Evolutionary conservation across 2,113 vertebrate species (phyloP), one percentile per base, ranked within the genome.

Genomic region (Columbina picui): DNA sequence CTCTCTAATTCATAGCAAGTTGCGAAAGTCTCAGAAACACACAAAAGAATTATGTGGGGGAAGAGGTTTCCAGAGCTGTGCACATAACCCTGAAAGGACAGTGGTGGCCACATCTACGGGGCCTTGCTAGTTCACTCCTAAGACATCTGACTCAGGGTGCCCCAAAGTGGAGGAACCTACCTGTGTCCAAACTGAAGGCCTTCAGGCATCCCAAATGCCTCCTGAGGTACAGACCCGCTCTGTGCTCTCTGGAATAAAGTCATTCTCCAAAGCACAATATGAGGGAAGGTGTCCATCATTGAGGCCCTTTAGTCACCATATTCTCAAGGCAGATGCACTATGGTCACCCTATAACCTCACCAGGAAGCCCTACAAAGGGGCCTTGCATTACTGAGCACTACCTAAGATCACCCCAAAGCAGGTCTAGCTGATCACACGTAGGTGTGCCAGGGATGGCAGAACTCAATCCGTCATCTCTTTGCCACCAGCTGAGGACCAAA

Each of bases 381-480:
- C 57, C 41, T 12, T 74, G 55, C 49, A 12, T 89, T 41, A 63
- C 34, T 55, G 13, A 79, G 34, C 1, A 1, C 68, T 38, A 20
- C 27, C 45, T 60, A 57, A 29, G 36, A 34, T 49, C 13, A 84
- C 34, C 15, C 3, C 7, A 55, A 8, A 69, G n/a, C 64, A 70
- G 36, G 36, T 41, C n/a, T 20, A 77, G 55, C 36, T 61, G 59
- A 77, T 30, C 23, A 21, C 8, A 65, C 1, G 1, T 15, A 77
- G 50, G 14, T 0, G 0, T 30, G 67, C 20, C 1, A 1, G 27
- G 13, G 21, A 23, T 90, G 61, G 36, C 11, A 8, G 7, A 77
- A 10, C n/a, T 36, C 39, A 25, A 25, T 50, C 49, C 29, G 34
- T 71, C 70, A n/a, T 19, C 55, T 36, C 50, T 12, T 30, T 74